Percentiles rank a stretch among this genome's conserved stretches.
Evolutionary conservation across 2,888 invertebrate species (phyloP).

Genomic region (Lithosia quadra): DNA sequence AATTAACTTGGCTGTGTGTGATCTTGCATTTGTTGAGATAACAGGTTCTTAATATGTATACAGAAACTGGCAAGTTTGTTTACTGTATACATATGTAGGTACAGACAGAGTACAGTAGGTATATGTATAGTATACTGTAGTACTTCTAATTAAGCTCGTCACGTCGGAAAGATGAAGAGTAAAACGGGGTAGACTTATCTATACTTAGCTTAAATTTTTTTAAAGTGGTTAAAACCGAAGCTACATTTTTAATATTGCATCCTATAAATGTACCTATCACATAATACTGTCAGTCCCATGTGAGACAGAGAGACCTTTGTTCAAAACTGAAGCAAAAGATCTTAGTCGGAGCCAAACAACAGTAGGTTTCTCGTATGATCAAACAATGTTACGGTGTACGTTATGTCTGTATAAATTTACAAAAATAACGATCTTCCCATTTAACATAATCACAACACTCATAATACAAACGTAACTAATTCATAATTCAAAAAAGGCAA

Average conservation of each 20-base stretch:
- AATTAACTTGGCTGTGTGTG: slow-evolving; percentile 11
- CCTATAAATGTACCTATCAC: too few species aligned
- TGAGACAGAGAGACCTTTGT: too few species aligned
- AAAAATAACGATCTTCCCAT: background rate
- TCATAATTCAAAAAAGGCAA: slow-evolving; percentile 3
- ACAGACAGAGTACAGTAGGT: too few species aligned
- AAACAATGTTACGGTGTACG: background rate
- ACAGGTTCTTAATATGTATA: background rate
- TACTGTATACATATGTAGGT: background rate
- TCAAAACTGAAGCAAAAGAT: too few species aligned
- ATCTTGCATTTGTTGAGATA: slow-evolving; percentile 5
- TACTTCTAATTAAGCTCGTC: too few species aligned
- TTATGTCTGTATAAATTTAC: background rate
- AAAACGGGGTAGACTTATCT: too few species aligned
- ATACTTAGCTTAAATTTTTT: too few species aligned
- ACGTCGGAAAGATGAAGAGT: too few species aligned
- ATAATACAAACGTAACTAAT: slow-evolving; percentile 2
- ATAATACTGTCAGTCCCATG: too few species aligned
- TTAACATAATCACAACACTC: background rate
- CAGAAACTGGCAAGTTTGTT: background rate
- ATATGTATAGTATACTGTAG: too few species aligned
- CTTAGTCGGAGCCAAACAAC: background rate
- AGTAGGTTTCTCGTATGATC: background rate
- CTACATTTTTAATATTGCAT: too few species aligned
- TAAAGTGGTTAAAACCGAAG: too few species aligned